These are phyloP conservation scores for Eremophila alpestris DNA, from an alignment of 2,797 vertebrate species.

Conservation along the genomic window DNA sequence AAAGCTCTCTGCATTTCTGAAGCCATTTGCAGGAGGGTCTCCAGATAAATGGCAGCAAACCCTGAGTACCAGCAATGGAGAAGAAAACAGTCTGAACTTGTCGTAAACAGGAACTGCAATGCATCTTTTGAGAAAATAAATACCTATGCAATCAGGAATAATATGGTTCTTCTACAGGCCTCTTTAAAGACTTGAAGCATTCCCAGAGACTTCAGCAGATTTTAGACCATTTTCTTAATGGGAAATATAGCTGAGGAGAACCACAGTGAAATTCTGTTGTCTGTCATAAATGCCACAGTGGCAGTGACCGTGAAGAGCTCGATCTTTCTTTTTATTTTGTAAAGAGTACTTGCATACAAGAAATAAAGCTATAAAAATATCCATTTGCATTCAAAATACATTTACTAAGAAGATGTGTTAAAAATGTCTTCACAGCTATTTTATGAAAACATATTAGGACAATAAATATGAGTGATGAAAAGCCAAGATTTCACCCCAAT, in stretches of 20 bases:
- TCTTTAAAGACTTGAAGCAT: not conserved
- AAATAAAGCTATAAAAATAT: not conserved
- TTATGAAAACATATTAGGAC: not conserved
- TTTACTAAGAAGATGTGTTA: not conserved
- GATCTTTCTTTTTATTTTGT: not conserved
- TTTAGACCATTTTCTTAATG: not conserved
- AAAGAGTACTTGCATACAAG: not conserved
- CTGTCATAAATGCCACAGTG: not conserved
- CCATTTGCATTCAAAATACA: not conserved
- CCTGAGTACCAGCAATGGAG: not conserved
- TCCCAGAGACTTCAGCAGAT: not conserved
- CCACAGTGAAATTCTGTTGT: not conserved
- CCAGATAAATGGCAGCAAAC: not conserved
- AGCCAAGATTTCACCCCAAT: not conserved
- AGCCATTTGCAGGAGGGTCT: not conserved
- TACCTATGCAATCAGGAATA: not conserved
- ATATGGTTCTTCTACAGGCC: not conserved
- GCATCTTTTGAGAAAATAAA: not conserved
- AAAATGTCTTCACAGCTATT: not conserved
- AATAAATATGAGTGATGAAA: not conserved
- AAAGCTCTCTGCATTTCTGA: not conserved
- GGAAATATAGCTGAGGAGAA: not conserved
- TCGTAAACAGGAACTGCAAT: not conserved
- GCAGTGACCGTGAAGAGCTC: not conserved
- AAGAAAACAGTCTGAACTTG: not conserved